Conservation (phyloP, 2,888 invertebrate species). For the Homarus gammarus region DNA sequence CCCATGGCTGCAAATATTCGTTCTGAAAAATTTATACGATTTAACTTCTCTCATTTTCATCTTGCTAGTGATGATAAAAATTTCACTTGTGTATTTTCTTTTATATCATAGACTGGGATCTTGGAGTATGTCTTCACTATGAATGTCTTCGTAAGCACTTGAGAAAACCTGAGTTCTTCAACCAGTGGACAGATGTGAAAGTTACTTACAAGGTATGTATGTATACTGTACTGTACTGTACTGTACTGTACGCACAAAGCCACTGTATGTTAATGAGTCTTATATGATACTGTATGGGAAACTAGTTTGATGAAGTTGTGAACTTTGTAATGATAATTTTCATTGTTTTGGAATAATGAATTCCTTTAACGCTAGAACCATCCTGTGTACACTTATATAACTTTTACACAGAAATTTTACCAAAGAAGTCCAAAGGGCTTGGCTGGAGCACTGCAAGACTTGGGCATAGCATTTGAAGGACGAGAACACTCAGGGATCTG, state of each 20-base stretch:
- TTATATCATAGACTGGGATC: constrained; percentile 82
- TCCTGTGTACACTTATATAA: too few species aligned
- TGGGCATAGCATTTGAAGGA: constrained; percentile 83
- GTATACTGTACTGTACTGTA: background rate
- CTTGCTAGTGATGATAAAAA: too few species aligned
- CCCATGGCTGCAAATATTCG: too few species aligned
- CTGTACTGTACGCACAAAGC: background rate
- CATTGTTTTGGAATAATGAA: too few species aligned
- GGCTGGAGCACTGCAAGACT: constrained; percentile 82
- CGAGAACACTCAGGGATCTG: constrained; percentile 83
- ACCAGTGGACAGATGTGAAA: constrained; percentile 83
- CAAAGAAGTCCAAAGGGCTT: constrained; percentile 82
- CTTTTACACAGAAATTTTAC: constrained; percentile 81
- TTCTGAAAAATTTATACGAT: too few species aligned
- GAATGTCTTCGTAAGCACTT: constrained; percentile 83
- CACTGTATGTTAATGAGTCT: constrained; percentile 33
- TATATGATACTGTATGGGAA: too few species aligned
- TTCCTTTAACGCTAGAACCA: too few species aligned
- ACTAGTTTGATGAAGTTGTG: too few species aligned
- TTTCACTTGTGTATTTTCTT: background rate
- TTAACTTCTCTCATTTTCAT: too few species aligned
- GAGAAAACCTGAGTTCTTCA: constrained; percentile 81
- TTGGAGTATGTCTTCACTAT: constrained; percentile 82
- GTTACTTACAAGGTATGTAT: constrained; percentile 79
- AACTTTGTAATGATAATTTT: too few species aligned